Conservation (phyloP, 2,113 vertebrate genomes). For the Solenodon paradoxus region DNA sequence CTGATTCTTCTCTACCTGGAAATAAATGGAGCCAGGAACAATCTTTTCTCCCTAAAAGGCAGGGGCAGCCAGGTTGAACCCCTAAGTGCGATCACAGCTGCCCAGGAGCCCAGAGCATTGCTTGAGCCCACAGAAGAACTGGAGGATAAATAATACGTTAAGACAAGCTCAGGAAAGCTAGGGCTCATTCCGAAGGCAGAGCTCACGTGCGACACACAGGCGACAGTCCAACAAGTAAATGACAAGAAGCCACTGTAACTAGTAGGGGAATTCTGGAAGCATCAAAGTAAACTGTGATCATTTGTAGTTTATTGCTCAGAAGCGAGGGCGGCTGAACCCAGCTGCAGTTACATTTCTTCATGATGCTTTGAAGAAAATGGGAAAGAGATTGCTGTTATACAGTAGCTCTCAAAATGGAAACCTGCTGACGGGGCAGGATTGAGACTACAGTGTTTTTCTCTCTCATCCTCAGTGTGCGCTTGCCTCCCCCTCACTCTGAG, state of each 20-base stretch:
- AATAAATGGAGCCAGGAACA: slow-evolving; percentile 79
- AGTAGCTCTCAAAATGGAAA: slow-evolving; percentile 65
- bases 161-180: background rate
- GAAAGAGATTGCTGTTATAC: slow-evolving; percentile 52
- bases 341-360: slow-evolving; percentile 47
- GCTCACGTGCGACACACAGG: rapidly evolving
- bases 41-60: slow-evolving; percentile 72
- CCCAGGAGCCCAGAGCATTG: slow-evolving; percentile 58
- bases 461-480: background rate
- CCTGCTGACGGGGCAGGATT: background rate
- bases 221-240: slow-evolving; percentile 13
- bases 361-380: slow-evolving; percentile 63
- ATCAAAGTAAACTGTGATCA: slow-evolving; percentile 60
- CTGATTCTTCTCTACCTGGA: slow-evolving; percentile 80
- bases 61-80: slow-evolving; percentile 65
- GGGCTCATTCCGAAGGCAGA: slow-evolving; percentile 37
- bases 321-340: slow-evolving; percentile 49
- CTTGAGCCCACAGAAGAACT: slow-evolving; percentile 27
- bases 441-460: rapidly evolving
- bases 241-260: background rate
- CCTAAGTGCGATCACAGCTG: slow-evolving; percentile 41
- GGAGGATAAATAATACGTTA: slow-evolving; percentile 58
- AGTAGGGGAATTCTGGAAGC: slow-evolving; percentile 42
- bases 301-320: slow-evolving; percentile 67
- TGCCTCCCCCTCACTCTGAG: background rate